These are phyloP conservation scores for Plecotus auritus DNA, from an alignment of 2,113 vertebrate species.

Conservation along the genomic window DNA sequence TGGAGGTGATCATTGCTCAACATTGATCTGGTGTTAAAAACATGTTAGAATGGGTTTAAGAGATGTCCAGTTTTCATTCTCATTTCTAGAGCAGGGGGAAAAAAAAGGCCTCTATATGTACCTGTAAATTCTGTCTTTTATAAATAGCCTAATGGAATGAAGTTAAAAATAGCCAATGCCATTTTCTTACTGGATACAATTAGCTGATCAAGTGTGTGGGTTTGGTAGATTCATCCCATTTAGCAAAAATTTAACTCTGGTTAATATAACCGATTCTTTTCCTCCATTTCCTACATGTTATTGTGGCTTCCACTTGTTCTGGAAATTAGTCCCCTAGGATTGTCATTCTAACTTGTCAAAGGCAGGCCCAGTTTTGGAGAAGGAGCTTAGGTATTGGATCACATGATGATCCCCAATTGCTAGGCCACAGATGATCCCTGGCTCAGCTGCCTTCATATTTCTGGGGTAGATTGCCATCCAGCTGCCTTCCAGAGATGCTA, in stretches of 20 bases:
- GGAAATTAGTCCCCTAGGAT: not conserved
- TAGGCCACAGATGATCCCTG: not conserved
- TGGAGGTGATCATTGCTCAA: not conserved
- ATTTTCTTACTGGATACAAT: constrained; percentile 56
- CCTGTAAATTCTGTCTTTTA: constrained; percentile 58
- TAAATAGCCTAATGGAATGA: constrained; percentile 55
- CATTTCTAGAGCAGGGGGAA: constrained; percentile 2
- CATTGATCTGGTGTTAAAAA: not conserved
- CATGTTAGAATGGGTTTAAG: not conserved
- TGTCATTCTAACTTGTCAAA: not conserved
- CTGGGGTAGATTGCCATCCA: not conserved
- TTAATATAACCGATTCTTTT: constrained; percentile 20
- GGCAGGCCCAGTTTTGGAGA: not conserved
- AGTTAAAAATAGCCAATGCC: constrained; percentile 9
- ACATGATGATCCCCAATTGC: not conserved
- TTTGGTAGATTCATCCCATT: constrained; percentile 45
- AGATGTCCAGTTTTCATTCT: constrained; percentile 38
- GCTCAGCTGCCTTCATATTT: not conserved
- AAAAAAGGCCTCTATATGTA: constrained; percentile 36
- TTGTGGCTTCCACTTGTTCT: not conserved
- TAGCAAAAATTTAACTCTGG: not conserved
- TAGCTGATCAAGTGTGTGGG: constrained; percentile 30
- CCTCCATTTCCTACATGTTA: not conserved
- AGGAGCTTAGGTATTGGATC: not conserved
- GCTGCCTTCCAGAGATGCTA: not conserved